Evolutionary conservation across 2,888 invertebrate genomes (phyloP), one percentile per base, ranked within the genome.

Genomic region (Agrochola circellaris): DNA sequence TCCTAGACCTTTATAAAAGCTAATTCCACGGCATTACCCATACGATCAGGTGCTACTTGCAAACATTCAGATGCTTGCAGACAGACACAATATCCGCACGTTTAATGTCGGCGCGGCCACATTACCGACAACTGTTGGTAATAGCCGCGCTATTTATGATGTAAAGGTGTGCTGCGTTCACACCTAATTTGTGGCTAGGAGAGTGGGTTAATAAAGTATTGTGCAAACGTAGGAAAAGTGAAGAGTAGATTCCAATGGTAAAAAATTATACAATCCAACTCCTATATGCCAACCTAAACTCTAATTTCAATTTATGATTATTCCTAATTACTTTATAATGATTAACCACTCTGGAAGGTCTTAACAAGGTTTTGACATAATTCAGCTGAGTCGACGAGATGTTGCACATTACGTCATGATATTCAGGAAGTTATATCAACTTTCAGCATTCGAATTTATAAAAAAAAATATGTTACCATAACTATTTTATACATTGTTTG

Each of bases 91-190:
- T 87, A 84, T 82, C 83, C 83, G 81, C 83, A 58, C 87, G 87
- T 84, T 87, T 89, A 90, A 89, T 89, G 91, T 85, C 85, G 80
- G 79, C 85, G 77, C 72, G 83, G 82, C 89, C 89, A 88, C 92
- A 90, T 91, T 90, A 91, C 91, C 87, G 81, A 84, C 92, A 90
- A 92, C 91, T 92, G 92, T 88, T 88, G 85, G 89, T 91, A 91
- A 92, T 91, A 87, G 88, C 87, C 82, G 81, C 76, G 87, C 89
- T 91, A 89, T 92, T 92, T 92, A 91, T 92, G 92, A 90, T 86
- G 89, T 90, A 90, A 92, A 93, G 93, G 93, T 92, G 89, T 87
- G 87, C 85, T 68, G 83, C 67, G 85, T 84, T 86, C 38, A 34
- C 5, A 34, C 23, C 60, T 79, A 65, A 76, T 79, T 83, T 83